These are phyloP conservation scores for Zophobas atratus DNA, from an alignment of 1,140 invertebrate genomes.

Conservation along the genomic window DNA sequence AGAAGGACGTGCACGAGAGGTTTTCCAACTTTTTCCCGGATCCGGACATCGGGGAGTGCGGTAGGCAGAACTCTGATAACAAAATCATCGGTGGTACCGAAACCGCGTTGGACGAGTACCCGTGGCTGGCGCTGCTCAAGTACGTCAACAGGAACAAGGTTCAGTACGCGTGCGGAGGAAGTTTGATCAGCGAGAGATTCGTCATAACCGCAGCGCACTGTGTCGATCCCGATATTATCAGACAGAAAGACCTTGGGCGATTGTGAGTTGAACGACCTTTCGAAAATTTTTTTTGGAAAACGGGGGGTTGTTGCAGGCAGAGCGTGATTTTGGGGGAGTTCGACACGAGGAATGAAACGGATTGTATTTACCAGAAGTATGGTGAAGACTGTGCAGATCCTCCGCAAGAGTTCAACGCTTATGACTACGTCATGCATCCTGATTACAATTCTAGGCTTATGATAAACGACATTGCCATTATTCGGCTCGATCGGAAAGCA, in stretches of 20 bases:
- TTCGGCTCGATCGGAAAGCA: conserved; percentile 70
- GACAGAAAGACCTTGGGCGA: conserved; percentile 38
- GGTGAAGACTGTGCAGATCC: conserved; percentile 65
- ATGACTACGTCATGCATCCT: conserved; percentile 50
- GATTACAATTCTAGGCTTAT: conserved; percentile 65
- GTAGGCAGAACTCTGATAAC: conserved; percentile 37
- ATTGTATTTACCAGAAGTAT: conserved; percentile 66
- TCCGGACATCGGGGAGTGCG: conserved; percentile 39
- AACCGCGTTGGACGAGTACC: conserved; percentile 67
- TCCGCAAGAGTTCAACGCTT: conserved; percentile 51
- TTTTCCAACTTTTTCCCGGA: conserved; percentile 33
- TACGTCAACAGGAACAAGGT: conserved; percentile 59
- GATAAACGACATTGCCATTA: conserved; percentile 74
- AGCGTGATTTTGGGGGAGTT: conserved; percentile 71
- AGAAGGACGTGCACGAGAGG: conserved; percentile 15
- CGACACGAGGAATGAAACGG: conserved; percentile 67
- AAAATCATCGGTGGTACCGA: conserved; percentile 64
- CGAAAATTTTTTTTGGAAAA: conserved; percentile 10
- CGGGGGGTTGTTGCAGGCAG: conserved; percentile 43
- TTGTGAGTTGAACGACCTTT: conserved; percentile 48
- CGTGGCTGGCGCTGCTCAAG: conserved; percentile 76
- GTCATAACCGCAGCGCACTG: conserved; percentile 83
- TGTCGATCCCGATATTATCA: conserved; percentile 62
- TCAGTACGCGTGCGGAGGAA: conserved; percentile 72
- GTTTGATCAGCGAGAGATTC: conserved; percentile 74